Evolutionary conservation across 2,797 vertebrate species (phyloP), one percentile per base, ranked within the genome.

Genomic region (Eupleurogrammus muticus): DNA sequence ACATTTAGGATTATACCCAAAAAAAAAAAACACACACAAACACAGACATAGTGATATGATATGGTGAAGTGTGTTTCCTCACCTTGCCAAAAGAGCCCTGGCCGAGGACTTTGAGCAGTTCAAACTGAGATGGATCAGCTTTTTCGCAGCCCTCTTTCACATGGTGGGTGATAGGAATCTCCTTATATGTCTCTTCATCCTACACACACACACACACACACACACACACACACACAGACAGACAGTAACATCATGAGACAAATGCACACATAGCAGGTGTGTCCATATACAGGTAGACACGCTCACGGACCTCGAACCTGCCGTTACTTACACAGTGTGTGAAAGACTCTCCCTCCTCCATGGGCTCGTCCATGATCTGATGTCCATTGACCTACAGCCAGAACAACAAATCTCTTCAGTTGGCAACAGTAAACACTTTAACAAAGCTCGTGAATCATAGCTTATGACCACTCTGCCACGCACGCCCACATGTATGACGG

Each of bases 21-120:
- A 42, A 17, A 44, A 17, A 44, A 17, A 42, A 42, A 17, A 17
- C n/a, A n/a, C n/a, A n/a, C n/a, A n/a, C n/a, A 42, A 42, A 5
- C 1, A 42, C 38, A 42, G 1, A 55, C 5, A 55, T 5, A 21
- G 24, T 12, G 6, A 10, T 46, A 9, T 35, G 2, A n/a, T 38
- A 23, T 6, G 20, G 10, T 24, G 12, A 50, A 24, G 48, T n/a
- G 4, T n/a, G 16, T 24, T 44, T 40, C 23, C 92, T 94, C 93
- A 98, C 97, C 95, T 99, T 99, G 90, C 98, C 97, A 79, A 99
- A 99, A 1, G 97, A 99, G 85, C 97, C 97, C 91, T 99, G 97
- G 85, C 98, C 98, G 80, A 99, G 95, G 85, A 99, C 97, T 83
- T 99, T 99, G 70, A 99, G 96, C 55, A 99, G 93, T 77, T 99